Conservation (phyloP, 2,113 vertebrate species). For the Actinemys pallida region DNA sequence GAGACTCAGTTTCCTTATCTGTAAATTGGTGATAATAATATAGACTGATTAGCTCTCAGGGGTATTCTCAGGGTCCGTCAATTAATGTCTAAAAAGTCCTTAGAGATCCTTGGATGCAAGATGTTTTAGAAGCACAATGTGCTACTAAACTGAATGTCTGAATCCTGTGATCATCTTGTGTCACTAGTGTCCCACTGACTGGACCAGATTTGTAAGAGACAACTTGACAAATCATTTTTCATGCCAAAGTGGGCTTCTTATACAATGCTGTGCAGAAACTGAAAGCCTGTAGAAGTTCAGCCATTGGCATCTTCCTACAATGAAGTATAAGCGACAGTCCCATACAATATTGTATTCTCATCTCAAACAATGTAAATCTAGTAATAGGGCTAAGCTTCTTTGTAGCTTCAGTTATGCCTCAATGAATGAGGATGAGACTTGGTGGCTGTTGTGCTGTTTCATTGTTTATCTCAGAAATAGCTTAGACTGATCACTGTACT, state of each 20-base stretch:
- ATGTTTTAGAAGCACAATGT: background rate
- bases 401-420: background rate
- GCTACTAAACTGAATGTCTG: slow-evolving; percentile 16
- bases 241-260: background rate
- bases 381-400: background rate
- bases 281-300: background rate
- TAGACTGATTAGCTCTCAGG: background rate
- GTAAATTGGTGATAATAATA: background rate
- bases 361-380: background rate
- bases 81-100: background rate
- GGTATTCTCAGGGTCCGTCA: slow-evolving; percentile 2
- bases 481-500: background rate
- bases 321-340: background rate
- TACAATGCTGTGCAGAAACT: background rate
- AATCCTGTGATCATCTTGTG: background rate
- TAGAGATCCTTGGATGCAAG: background rate
- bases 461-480: background rate
- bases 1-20: background rate
- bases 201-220: background rate
- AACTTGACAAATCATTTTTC: background rate
- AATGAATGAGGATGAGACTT: background rate
- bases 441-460: background rate
- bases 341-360: background rate
- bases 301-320: background rate
- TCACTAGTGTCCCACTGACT: background rate